phyloP scores from a whole-genome alignment of 2,888 invertebrate species.

The Platycnemis pennipes region DNA sequence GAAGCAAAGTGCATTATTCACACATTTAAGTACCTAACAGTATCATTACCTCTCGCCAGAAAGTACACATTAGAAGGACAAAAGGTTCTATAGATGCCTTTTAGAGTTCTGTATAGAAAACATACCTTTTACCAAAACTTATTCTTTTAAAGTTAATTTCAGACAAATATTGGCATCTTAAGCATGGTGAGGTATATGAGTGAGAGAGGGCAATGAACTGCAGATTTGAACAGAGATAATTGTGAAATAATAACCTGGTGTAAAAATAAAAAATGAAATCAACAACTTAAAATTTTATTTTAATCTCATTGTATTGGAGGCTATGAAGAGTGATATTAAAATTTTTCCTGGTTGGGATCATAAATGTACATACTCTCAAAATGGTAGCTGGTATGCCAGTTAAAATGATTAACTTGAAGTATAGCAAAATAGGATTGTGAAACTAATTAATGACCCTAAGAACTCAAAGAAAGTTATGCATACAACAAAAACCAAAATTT shows the following conservation, averaged over 20 bases:
- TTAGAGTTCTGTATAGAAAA: neutral
- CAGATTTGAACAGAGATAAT: neutral
- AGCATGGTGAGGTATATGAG: neutral
- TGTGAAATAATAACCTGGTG: neutral
- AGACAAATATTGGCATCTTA: neutral
- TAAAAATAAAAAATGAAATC: neutral
- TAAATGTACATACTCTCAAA: neutral
- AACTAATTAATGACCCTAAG: neutral
- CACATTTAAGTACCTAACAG: neutral
- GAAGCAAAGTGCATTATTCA: neutral
- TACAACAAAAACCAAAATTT: neutral
- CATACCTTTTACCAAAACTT: neutral
- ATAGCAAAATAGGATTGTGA: neutral
- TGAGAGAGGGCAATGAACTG: slow-evolving; percentile 32
- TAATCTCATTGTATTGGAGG: neutral
- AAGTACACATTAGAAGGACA: neutral
- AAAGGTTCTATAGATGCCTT: neutral
- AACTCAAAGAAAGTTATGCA: neutral
- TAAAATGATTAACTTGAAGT: neutral
- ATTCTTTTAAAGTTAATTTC: neutral
- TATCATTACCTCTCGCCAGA: neutral
- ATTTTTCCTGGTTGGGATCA: neutral
- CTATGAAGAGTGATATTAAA: neutral
- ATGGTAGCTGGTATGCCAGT: neutral
- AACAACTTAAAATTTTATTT: neutral